Percentiles rank a stretch among this genome's conserved stretches.
Conservation (phyloP, 35 echinoderm and acorn worm species). For the Strongylocentrotus purpuratus region DNA sequence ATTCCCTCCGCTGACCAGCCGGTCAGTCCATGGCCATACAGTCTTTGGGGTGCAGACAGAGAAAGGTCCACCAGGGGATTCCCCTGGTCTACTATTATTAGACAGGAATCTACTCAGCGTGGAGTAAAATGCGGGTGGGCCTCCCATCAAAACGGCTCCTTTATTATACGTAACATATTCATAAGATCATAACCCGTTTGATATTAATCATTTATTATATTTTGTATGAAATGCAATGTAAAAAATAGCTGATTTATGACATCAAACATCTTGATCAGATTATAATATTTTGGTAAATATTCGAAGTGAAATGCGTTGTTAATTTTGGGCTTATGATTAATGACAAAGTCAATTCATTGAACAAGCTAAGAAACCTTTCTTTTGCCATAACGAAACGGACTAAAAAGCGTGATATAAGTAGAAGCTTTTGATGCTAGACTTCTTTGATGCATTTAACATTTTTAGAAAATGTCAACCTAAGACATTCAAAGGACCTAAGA, state of each 20-base stretch:
- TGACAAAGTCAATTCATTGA: neutral
- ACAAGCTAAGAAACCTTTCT: neutral
- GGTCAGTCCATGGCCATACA: neutral
- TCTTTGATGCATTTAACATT: neutral
- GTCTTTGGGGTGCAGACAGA: neutral
- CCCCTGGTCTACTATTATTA: constrained; percentile 24
- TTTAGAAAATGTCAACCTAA: neutral
- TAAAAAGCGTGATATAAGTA: neutral
- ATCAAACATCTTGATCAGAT: no score
- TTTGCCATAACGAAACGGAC: neutral
- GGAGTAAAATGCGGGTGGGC: neutral
- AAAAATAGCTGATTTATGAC: no score
- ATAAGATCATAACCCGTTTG: neutral
- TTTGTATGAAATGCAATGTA: no score
- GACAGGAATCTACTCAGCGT: neutral
- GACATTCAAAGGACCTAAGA: neutral
- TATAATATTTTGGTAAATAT: neutral
- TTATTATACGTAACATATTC: neutral
- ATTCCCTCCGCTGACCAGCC: neutral
- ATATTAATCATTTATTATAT: no score
- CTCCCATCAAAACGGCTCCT: neutral
- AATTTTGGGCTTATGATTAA: neutral
- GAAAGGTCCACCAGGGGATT: constrained; percentile 15
- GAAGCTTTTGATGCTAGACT: no score
- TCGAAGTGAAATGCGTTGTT: neutral